Percentiles rank a stretch among this genome's conserved stretches.
phyloP scores from a whole-genome alignment of 1,140 invertebrate species.

The Drosophila kepulauana region DNA sequence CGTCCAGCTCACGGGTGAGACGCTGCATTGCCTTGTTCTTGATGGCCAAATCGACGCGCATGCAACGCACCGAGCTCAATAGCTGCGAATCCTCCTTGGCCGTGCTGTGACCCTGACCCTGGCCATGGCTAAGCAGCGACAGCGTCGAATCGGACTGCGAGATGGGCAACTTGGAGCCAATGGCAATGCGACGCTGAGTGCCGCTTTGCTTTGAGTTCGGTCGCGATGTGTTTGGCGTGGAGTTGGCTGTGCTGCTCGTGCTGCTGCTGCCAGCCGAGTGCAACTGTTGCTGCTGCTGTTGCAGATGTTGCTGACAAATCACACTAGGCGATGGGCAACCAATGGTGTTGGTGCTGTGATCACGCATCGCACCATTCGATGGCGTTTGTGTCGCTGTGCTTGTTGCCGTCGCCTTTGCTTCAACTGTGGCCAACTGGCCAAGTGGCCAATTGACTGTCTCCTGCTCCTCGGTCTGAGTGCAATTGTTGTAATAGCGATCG shows the following conservation, averaged over 20 bases:
- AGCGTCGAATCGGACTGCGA: conserved; percentile 82
- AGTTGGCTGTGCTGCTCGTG: conserved; percentile 86
- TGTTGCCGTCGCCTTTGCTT: neutral
- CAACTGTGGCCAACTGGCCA: neutral
- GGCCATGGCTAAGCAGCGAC: conserved; percentile 59
- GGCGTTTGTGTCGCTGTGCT: conserved; percentile 52
- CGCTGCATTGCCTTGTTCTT: conserved; percentile 90
- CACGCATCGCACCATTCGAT: conserved; percentile 51
- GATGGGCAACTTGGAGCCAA: conserved; percentile 74
- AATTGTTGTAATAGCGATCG: conserved; percentile 76
- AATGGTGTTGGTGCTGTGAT: conserved; percentile 81
- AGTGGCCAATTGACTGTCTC: neutral
- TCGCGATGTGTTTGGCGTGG: conserved; percentile 85
- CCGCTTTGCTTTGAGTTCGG: conserved; percentile 82
- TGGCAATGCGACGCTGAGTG: conserved; percentile 42
- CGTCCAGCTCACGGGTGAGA: conserved; percentile 90
- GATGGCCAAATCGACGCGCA: conserved; percentile 89
- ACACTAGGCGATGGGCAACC: conserved; percentile 70
- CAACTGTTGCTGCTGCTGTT: conserved; percentile 74
- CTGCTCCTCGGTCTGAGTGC: conserved; percentile 75
- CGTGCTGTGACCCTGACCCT: neutral
- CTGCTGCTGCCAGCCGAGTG: conserved; percentile 85
- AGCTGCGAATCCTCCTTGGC: conserved; percentile 90
- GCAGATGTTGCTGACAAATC: conserved; percentile 58
- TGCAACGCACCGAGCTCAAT: conserved; percentile 90